Percentiles rank a stretch among this genome's conserved stretches.
These are phyloP conservation scores for Perca schrenkii DNA, from an alignment of 2,113 vertebrate genomes.

Conservation along the genomic window DNA sequence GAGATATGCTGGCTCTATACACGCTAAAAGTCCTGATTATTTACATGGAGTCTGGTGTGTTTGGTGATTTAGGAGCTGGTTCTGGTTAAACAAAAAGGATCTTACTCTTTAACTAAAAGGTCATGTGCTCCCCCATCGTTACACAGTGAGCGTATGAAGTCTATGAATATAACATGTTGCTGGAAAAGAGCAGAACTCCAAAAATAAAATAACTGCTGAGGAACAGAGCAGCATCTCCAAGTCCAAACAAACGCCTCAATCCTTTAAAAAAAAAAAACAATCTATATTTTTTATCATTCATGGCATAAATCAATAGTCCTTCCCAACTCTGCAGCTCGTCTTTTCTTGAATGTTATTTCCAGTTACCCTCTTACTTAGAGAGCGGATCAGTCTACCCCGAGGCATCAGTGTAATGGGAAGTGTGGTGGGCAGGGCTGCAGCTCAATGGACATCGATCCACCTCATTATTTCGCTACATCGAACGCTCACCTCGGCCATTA, in stretches of 20 bases:
- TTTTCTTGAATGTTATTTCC: constrained; percentile 49
- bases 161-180: background rate
- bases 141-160: background rate
- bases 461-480: constrained; percentile 67
- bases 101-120: no score
- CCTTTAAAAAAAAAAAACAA: constrained; percentile 19
- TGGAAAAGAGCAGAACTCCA: background rate
- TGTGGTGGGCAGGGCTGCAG: constrained; percentile 23
- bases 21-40: no score
- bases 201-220: constrained; percentile 21
- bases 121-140: no score
- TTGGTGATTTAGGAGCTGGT: no score
- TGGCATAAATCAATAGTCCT: constrained; percentile 51
- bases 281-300: constrained; percentile 59
- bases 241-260: background rate
- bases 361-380: constrained; percentile 42
- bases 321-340: constrained; percentile 5
- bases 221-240: background rate
- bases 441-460: constrained; percentile 68
- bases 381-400: constrained; percentile 43
- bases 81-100: no score
- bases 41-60: no score
- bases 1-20: no score
- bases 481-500: constrained; percentile 68
- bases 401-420: constrained; percentile 54